phyloP scores from a whole-genome alignment of 2,888 invertebrate genomes.

The Polyommatus iphigenia region DNA sequence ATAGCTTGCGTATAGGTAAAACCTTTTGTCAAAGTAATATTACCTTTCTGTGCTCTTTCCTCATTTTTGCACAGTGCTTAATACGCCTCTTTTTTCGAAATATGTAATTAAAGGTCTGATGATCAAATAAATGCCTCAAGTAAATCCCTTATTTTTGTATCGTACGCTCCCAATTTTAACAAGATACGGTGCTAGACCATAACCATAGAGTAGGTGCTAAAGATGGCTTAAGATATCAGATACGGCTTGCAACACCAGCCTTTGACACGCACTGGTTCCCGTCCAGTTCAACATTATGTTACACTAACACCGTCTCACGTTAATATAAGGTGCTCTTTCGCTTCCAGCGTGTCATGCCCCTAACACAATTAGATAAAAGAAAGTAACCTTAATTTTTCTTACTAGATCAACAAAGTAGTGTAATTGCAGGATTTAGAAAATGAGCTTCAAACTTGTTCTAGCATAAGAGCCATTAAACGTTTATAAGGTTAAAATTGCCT shows the following conservation, averaged over 20 bases:
- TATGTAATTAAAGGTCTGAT: too few relatives aligned
- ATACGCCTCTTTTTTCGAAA: background rate
- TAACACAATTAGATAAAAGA: conserved; percentile 23
- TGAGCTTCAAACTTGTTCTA: background rate
- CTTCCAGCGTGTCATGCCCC: background rate
- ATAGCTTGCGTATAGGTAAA: background rate
- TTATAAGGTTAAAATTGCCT: too few relatives aligned
- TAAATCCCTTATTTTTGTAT: too few relatives aligned
- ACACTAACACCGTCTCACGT: conserved; percentile 16
- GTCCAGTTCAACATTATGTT: conserved; percentile 27
- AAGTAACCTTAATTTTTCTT: conserved; percentile 39
- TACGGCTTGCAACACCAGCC: conserved; percentile 53
- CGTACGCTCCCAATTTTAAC: background rate
- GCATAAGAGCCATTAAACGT: too few relatives aligned
- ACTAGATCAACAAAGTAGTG: background rate
- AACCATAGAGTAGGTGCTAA: conserved; percentile 39
- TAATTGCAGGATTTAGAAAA: background rate
- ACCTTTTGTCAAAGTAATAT: too few relatives aligned
- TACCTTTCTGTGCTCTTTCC: too few relatives aligned
- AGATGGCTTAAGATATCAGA: conserved; percentile 49
- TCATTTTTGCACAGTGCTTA: background rate
- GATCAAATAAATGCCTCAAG: too few relatives aligned
- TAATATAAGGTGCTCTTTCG: background rate
- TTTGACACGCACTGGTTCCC: conserved; percentile 67
- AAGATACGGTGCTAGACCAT: background rate